Percentiles rank a stretch among this genome's conserved stretches.
Conservation (phyloP, 2,113 vertebrate genomes). For the Semicossyphus pulcher region DNA sequence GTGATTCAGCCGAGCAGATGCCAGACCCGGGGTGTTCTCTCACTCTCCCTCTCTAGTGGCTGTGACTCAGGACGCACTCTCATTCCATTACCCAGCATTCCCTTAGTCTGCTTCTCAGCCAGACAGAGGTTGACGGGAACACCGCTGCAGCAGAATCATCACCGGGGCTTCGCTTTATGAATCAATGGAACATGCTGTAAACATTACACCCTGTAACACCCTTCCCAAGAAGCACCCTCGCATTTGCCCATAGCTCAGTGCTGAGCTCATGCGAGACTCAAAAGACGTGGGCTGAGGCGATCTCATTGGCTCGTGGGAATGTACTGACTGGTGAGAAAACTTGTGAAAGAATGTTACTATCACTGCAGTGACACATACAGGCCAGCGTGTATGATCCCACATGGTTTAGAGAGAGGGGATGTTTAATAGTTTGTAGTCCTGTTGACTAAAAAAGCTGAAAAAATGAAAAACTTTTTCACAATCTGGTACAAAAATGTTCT, state of each 20-base stretch:
- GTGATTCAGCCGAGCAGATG: constrained; percentile 72
- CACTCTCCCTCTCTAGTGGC: constrained; percentile 55
- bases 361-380: constrained; percentile 13
- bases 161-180: constrained; percentile 76
- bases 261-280: constrained; percentile 71
- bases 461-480: not conserved
- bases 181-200: constrained; percentile 82
- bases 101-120: constrained; percentile 53
- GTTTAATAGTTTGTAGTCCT: not conserved
- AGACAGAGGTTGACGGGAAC: constrained; percentile 82
- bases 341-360: constrained; percentile 40
- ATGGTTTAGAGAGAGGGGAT: constrained; percentile 13
- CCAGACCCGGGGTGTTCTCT: constrained; percentile 62
- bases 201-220: constrained; percentile 74
- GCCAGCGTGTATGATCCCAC: not conserved
- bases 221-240: constrained; percentile 66
- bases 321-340: constrained; percentile 34
- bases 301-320: constrained; percentile 52
- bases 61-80: constrained; percentile 68
- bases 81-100: constrained; percentile 77
- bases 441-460: not conserved
- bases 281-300: constrained; percentile 43
- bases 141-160: constrained; percentile 77
- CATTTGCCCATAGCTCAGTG: constrained; percentile 76
- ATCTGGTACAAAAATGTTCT: constrained; percentile 9